These are phyloP conservation scores for Myripristis murdjan DNA, from an alignment of 2,797 vertebrate genomes.

Conservation along the genomic window DNA sequence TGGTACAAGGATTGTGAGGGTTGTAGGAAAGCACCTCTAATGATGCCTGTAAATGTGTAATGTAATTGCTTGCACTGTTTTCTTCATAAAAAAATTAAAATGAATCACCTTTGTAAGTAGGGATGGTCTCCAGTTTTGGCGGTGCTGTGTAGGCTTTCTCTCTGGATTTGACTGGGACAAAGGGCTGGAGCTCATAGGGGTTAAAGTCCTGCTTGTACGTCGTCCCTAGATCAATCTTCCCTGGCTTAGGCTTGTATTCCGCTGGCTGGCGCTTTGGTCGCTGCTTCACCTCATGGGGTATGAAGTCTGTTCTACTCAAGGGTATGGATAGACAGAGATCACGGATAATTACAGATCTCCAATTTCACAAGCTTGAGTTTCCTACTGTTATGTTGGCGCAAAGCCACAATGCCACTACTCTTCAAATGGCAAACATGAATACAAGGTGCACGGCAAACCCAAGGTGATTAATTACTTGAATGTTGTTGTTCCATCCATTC, in stretches of 20 bases:
- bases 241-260: conserved; percentile 81
- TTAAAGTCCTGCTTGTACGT: conserved; percentile 87
- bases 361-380: background rate
- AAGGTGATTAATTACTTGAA: conserved; percentile 82
- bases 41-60: background rate
- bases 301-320: conserved; percentile 84
- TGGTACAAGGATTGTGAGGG: too few relatives aligned
- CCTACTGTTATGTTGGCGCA: background rate
- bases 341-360: conserved; percentile 1
- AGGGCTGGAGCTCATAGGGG: conserved; percentile 79
- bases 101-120: conserved; percentile 90
- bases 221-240: conserved; percentile 85
- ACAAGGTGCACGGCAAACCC: too few relatives aligned
- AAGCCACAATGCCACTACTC: background rate
- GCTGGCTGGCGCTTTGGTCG: conserved; percentile 71
- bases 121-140: conserved; percentile 86
- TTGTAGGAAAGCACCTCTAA: too few relatives aligned
- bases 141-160: conserved; percentile 71
- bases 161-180: conserved; percentile 74
- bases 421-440: background rate
- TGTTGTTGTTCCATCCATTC: conserved; percentile 87
- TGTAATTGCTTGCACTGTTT: background rate
- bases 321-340: conserved; percentile 11
- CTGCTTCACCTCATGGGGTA: conserved; percentile 80
- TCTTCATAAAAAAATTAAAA: background rate